Conservation (phyloP, 2,797 vertebrate genomes). For the Megaceryle alcyon region DNA sequence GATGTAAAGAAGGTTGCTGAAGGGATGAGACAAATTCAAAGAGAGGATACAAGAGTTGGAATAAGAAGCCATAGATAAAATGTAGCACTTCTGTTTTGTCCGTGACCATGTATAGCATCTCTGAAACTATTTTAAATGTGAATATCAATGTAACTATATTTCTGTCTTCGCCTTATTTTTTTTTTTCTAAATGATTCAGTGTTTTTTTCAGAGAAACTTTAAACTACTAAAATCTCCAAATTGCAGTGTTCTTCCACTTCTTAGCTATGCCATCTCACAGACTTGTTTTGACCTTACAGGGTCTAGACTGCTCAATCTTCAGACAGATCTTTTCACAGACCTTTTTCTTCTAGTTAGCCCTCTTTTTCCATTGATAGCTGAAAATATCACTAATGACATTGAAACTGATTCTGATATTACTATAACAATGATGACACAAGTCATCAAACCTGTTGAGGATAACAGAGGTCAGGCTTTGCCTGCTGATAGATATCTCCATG, state of each 20-base stretch:
- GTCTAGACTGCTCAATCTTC: background rate
- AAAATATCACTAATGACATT: background rate
- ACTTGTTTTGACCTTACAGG: background rate
- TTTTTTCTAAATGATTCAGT: background rate
- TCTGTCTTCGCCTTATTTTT: background rate
- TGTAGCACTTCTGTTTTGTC: background rate
- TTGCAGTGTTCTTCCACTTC: background rate
- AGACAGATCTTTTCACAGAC: background rate
- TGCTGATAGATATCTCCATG: background rate
- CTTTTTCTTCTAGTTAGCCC: background rate
- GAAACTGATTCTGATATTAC: background rate
- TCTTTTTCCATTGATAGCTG: background rate
- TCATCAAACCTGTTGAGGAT: too few relatives aligned
- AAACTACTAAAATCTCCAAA: background rate
- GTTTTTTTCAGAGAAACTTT: background rate
- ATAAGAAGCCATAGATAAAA: background rate
- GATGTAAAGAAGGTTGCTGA: background rate
- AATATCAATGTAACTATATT: background rate
- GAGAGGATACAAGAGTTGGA: background rate
- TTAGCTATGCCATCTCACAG: background rate
- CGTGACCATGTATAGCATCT: background rate
- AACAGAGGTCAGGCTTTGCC: background rate
- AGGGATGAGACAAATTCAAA: background rate
- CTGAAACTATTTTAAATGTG: background rate
- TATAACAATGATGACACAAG: background rate